A percentile compares a stretch with the other conserved stretches of the same genome.
These are phyloP conservation scores for Cyprinodon diabolis DNA, from an alignment of 2,797 vertebrate species.

Conservation along the genomic window DNA sequence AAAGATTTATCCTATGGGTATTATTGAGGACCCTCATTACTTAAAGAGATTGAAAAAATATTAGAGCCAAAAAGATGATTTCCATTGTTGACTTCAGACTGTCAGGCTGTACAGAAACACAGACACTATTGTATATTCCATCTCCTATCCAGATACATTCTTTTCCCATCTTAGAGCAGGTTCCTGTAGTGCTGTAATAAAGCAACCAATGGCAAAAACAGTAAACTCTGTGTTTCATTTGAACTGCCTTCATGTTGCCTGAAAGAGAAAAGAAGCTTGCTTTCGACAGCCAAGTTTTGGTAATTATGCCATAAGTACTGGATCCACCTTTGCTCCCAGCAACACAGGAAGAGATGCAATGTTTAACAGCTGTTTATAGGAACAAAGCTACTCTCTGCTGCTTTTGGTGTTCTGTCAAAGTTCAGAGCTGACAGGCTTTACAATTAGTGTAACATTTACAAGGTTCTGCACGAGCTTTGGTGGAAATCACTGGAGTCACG, in stretches of 20 bases:
- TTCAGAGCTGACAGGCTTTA: constrained; percentile 67
- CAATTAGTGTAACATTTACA: constrained; percentile 75
- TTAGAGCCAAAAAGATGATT: background rate
- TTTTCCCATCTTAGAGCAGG: constrained; percentile 38
- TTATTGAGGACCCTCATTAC: background rate
- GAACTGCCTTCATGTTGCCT: constrained; percentile 36
- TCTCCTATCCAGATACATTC: constrained; percentile 29
- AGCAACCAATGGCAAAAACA: constrained; percentile 32
- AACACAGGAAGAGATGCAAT: constrained; percentile 33
- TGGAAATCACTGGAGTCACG: constrained; percentile 72
- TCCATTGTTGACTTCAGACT: constrained; percentile 1
- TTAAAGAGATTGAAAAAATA: constrained; percentile 10
- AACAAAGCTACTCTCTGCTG: constrained; percentile 50
- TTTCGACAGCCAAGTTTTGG: constrained; percentile 34
- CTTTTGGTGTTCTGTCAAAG: constrained; percentile 59
- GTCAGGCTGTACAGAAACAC: constrained; percentile 12
- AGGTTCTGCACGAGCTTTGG: constrained; percentile 61
- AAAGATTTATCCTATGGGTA: background rate
- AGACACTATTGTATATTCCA: background rate
- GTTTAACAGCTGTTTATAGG: constrained; percentile 63
- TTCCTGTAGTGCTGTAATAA: constrained; percentile 25
- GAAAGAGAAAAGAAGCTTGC: constrained; percentile 57
- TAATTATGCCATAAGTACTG: constrained; percentile 19
- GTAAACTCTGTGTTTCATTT: constrained; percentile 51
- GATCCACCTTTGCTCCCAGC: constrained; percentile 62